phyloP scores from a whole-genome alignment of 2,797 vertebrate genomes.

The Parotocinclus haroldoi region DNA sequence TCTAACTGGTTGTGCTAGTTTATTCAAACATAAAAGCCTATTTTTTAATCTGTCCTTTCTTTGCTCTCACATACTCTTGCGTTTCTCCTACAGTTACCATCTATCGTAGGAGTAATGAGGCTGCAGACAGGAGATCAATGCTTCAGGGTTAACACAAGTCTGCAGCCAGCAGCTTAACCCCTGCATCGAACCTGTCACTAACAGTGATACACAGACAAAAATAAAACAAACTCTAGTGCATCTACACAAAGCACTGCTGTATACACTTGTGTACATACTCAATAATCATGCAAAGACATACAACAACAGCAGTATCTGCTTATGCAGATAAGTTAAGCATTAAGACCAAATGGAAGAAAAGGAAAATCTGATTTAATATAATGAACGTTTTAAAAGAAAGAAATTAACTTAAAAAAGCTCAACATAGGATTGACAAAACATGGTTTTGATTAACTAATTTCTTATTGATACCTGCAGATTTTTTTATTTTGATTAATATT shows the following conservation, averaged over 20 bases:
- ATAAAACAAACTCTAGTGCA: no score
- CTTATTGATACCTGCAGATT: no score
- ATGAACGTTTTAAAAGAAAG: no score
- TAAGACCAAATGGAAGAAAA: no score
- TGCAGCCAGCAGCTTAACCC: constrained; percentile 61
- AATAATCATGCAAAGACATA: constrained; percentile 1
- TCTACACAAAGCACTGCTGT: not conserved
- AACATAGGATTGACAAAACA: no score
- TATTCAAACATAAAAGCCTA: not conserved
- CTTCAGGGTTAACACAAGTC: constrained; percentile 67
- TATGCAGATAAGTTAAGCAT: no score
- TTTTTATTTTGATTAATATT: no score
- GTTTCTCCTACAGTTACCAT: constrained; percentile 60
- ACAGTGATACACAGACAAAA: constrained; percentile 32
- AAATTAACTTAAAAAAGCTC: no score
- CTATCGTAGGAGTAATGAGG: constrained; percentile 66
- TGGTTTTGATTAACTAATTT: no score
- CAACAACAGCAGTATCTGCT: no score
- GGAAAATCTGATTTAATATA: no score
- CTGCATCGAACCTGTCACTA: constrained; percentile 25
- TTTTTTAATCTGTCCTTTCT: constrained; percentile 9
- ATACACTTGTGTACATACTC: constrained; percentile 44
- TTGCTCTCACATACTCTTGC: constrained; percentile 32
- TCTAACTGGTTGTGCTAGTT: not conserved
- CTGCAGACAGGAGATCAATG: constrained; percentile 74